Base-by-base conservation (phyloP, 2,113 vertebrate species). In the Sceloporus tristichus region DNA sequence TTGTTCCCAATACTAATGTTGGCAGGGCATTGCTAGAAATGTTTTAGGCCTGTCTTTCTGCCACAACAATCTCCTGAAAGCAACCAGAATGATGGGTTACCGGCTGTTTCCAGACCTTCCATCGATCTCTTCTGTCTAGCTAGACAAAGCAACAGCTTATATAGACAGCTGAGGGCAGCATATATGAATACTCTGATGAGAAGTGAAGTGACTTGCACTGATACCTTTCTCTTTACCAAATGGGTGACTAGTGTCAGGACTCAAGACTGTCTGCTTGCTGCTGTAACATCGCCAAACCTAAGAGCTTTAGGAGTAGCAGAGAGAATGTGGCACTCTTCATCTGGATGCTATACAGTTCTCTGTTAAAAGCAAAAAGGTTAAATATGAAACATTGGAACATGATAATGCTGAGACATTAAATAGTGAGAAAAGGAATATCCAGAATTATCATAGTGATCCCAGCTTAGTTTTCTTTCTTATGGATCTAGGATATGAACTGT, bases 91-190 rank as follows among this genome's bases (percentile, higher is more conserved):
- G 90, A 92, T 14, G 13, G 38, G 38, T 83, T 29, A 78, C 5
- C 18, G 89, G 86, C 88, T 59, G 25, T 11, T 78, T 85, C 90
- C 86, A 11, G 83, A 89, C 88, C 90, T 21, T 2, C 0, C 9
- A 91, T 95, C 74, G 0, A 94, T 94, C 93, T 93, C 84, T 79
- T 74, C 90, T 92, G 90, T 89, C 89, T 94, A 77, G 11, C 6
- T 0, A 90, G 89, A 94, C 89, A 92, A 95, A 95, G 68, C 78
- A 74, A 29, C 79, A 4, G 87, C 13, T 92, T 91, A 2, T 85
- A 19, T 81, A 89, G 92, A 66, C 89, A 91, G 90, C 90, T 53
- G 90, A 94, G 89, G 89, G 92, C 91, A 92, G 90, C 74, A 5
- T 87, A 3, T 54, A 78, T 86, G 90, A 92, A 87, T 27, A 65